Evolutionary conservation across 2,888 invertebrate genomes (phyloP), one percentile per base, ranked within the genome.

Genomic region (Pachliopta kotzebuea): DNA sequence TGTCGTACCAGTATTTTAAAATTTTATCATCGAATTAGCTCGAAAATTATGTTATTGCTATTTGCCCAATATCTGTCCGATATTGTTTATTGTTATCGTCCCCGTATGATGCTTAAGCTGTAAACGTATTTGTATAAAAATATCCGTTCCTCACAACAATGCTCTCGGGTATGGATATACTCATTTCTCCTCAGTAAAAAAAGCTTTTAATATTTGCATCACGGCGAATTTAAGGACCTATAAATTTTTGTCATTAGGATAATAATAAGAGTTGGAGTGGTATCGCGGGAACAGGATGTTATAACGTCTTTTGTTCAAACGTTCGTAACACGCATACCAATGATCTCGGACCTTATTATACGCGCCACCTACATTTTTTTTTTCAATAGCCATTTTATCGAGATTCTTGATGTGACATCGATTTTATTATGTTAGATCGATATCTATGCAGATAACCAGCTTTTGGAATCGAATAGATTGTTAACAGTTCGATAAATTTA

Each of bases 191-290:
- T 72, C 71, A 74, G 79, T 76, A 80, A 79, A 74, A n/a, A 65
- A 63, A 55, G 54, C 62, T 60, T 79, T 88, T 85, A 86, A 84
- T 84, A 88, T 88, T 89, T 86, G 85, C 88, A 84, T 79, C 88
- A 87, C 88, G 86, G 76, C 80, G 77, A 85, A 85, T 90, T 88
- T 89, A 88, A 88, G 87, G 77, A 84, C 84, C 85, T 80, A 90
- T 91, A 91, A 90, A 90, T 90, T 88, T 88, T 85, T 80, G 84
- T 90, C 90, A 90, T 90, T 90, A 90, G 85, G 83, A 83, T 85
- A 89, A 89, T 89, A 90, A 90, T 87, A 90, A 88, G 84, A 88
- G 80, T 76, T 79, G 76, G 71, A 77, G 79, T 81, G 81, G 78
- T 84, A 86, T 85, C 84, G 84, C 76, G 80, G 81, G 81, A 84